A percentile compares a stretch with the other conserved stretches of the same genome.
Evolutionary conservation across 1,140 invertebrate species (phyloP).

Genomic region (Pseudobourletiella spinata): DNA sequence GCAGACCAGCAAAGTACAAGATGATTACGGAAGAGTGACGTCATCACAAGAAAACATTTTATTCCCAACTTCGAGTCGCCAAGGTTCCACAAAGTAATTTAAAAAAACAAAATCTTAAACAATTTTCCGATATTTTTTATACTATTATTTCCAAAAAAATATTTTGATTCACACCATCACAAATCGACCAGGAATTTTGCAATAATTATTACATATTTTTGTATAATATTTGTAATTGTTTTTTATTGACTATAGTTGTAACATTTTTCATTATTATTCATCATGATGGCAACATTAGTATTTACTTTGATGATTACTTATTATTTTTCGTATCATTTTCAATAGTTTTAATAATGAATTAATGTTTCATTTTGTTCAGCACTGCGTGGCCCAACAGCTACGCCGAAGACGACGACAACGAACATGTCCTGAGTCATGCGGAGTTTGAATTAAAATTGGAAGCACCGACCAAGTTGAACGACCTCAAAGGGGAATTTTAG

Average conservation of each 20-base stretch:
- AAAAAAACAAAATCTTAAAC: not conserved
- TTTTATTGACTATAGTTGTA: not conserved
- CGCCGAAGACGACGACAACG: not conserved
- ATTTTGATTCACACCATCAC: too few species aligned
- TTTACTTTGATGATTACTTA: too few species aligned
- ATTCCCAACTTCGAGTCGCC: constrained; percentile 13
- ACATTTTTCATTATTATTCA: too few species aligned
- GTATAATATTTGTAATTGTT: not conserved
- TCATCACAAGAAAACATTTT: constrained; percentile 14
- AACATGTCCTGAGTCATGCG: constrained; percentile 23
- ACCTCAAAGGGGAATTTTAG: not conserved
- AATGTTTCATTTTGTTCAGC: too few species aligned
- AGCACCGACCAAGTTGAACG: constrained; percentile 20
- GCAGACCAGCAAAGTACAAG: too few species aligned
- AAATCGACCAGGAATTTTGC: too few species aligned
- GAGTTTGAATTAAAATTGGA: constrained; percentile 34
- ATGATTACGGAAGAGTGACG: not conserved
- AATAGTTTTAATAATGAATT: too few species aligned
- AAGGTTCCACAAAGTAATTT: not conserved
- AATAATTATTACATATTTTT: not conserved
- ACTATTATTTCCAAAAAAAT: too few species aligned
- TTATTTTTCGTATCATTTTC: too few species aligned
- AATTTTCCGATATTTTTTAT: too few species aligned
- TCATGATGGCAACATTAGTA: too few species aligned
- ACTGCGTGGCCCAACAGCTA: too few species aligned